Base-by-base conservation (phyloP, 2,888 invertebrate species). In the Orchesella flavescens region DNA sequence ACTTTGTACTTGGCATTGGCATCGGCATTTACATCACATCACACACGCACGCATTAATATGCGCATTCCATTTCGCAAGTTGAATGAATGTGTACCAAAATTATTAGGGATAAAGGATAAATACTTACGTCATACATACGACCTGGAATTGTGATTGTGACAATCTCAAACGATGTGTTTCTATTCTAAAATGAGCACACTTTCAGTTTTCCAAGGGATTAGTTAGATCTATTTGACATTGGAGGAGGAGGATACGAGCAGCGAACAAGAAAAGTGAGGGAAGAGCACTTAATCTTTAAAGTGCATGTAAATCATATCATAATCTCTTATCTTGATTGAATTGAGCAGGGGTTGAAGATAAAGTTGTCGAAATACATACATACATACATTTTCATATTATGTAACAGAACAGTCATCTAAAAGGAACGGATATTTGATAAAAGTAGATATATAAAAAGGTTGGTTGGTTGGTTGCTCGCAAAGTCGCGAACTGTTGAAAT, bases 221-320 rank as follows among this genome's bases (percentile, higher is more conserved):
- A 76, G 75, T 63, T 75, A 46, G 44, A 55, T 68, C 55, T 68
- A 57, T 55, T 57, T 76, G 76, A 76, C 76, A 76, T 65, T 34
- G 19, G 65, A 53, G 66, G 55, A 34, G 46, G 49, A 65, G 49
- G 15, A 34, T 24, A 34, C n/a, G 15, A 59, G 44, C 43, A 21
- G 61, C 53, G 43, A 59, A 44, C 43, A 21, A 17, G 66, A 10
- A 61, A 44, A 63, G 72, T 44, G 49, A 55, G 15, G 15, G 15
- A 61, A 44, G 57, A 57, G 77, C 55, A 69, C 72, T 83, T 83
- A 83, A 83, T 83, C 83, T 83, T 73, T 78, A 78, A 83, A 83
- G 83, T 83, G 83, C 83, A 83, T 83, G 83, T 83, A 83, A 83
- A 83, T 83, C 83, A 83, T 83, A 83, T 83, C 83, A 83, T 78